Evolutionary conservation across 2,113 vertebrate species (phyloP), one percentile per base, ranked within the genome.

Genomic region (Meleagris gallopavo): DNA sequence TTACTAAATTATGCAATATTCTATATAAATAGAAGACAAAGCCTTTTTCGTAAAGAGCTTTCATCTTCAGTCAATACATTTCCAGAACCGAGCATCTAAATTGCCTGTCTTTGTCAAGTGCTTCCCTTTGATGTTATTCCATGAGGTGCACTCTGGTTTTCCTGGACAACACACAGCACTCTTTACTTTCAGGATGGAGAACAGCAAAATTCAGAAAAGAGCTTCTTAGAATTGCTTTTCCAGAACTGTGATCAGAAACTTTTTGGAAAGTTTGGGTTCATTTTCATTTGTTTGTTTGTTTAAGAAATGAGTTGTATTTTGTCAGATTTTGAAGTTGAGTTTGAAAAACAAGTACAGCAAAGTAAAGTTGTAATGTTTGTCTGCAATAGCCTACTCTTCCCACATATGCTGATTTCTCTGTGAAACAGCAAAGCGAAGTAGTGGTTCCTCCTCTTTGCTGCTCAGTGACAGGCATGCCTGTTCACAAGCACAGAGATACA

Each of bases 1-100:
- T 95, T 96, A 93, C 88, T 96, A 96, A 96, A 96, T 96, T 97
- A 91, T 95, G 93, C 93, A 96, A 95, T 93, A 83, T 95, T 94
- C 92, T 92, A 95, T 93, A 95, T 95, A 95, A 96, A 95, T 94
- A 97, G 95, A 88, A 90, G 93, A 95, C 93, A 96, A 96, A 97
- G 95, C 95, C 92, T 94, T 92, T 94, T 94, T 80, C 94, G 88
- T 93, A 95, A 97, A 92, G 80, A 93, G 96, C 94, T 96, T 96
- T 96, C 93, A 96, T 96, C 95, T 96, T 95, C 94, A 95, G 94
- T 96, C 91, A 95, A 96, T 95, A 94, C 80, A 84, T 95, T 94
- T 95, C 86, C 83, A 95, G 88, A 95, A 96, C 86, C 78, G 92
- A 95, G 95, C 86, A 90, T 94, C 88, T 96, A 95, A 95, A 97